Evolutionary conservation across 2,113 vertebrate species (phyloP).

Genomic region (Sceloporus undulatus): DNA sequence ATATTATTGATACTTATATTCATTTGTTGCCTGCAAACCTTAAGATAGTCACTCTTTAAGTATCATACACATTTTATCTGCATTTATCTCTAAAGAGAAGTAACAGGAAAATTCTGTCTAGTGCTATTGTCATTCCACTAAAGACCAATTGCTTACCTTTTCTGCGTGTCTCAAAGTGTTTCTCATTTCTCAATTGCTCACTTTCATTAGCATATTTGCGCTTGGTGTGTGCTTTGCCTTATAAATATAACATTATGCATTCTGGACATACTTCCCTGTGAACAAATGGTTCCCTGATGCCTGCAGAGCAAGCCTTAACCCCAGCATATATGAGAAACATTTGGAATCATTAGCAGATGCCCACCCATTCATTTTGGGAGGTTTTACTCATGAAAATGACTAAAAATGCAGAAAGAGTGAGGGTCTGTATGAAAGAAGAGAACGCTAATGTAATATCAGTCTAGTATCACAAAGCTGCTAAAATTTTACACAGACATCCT

Average conservation of each 20-base stretch:
- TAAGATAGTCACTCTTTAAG: conserved; percentile 6
- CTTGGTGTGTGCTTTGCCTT: conserved; percentile 5
- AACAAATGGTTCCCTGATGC: background rate
- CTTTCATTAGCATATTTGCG: conserved; percentile 9
- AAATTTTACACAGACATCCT: no score
- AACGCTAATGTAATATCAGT: no score
- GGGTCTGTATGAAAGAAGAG: background rate
- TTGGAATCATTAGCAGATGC: background rate
- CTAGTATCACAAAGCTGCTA: no score
- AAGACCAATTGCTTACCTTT: background rate
- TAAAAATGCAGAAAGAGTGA: background rate
- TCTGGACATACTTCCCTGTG: background rate
- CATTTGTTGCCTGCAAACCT: background rate
- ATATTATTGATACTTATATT: background rate
- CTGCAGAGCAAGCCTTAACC: background rate
- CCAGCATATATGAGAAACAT: conserved; percentile 3
- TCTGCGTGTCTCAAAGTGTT: background rate
- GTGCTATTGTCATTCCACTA: conserved; percentile 1
- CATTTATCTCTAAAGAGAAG: background rate
- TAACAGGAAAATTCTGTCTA: background rate
- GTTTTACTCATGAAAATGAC: background rate
- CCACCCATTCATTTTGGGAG: background rate
- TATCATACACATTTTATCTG: background rate
- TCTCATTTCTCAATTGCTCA: conserved; percentile 1
- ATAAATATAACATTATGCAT: conserved; percentile 5